Base-by-base conservation (phyloP, 2,113 vertebrate species). In the Hypomesus transpacificus region DNA sequence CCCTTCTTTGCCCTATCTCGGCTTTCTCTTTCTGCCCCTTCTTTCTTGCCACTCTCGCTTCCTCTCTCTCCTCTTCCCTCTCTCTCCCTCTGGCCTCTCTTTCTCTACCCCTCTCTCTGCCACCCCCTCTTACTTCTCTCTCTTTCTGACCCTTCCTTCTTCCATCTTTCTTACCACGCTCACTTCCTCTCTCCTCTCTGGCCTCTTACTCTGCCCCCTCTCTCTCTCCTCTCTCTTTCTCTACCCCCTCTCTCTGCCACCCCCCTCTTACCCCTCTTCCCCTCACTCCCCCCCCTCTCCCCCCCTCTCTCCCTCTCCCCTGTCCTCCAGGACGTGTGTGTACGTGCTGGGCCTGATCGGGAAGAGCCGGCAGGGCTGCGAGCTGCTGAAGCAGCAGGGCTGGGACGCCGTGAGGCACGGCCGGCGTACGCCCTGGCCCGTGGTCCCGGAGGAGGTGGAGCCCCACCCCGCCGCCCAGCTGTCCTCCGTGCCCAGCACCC, bases 351-450 rank as follows among this genome's bases (percentile, higher is more conserved):
- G 94, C 34, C 89, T 95, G 74, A 91, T 95, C 82, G 89, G 92
- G 70, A 94, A 93, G 90, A 95, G 93, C 24, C 93, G 94, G 79
- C 92, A 93, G 91, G 94, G 94, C 67, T 94, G 94, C 84, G 93
- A 95, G 70, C 91, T 94, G 86, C 81, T 95, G 59, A 94, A 94
- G 77, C 92, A 90, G 83, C 91, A 93, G 14, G 93, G 74, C 71
- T 95, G 94, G 94, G 94, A 95, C 85, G 80, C 93, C 31, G 94
- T 95, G 28, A 87, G 94, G 31, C 94, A 95, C 76, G 94, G 93
- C 81, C 91, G 93, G 71, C 89, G 90, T 66, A 93, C 95, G 34
- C 87, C 78, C 13, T 95, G 94, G 94, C 94, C 94, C 14, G 92
- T 95, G 62, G 93, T 93, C 22, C 92, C 93, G 2, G 94, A 95